Percentiles rank a stretch among this genome's conserved stretches.
Evolutionary conservation across 2,888 invertebrate genomes (phyloP).

Genomic region (Holacanthella duospinosa): DNA sequence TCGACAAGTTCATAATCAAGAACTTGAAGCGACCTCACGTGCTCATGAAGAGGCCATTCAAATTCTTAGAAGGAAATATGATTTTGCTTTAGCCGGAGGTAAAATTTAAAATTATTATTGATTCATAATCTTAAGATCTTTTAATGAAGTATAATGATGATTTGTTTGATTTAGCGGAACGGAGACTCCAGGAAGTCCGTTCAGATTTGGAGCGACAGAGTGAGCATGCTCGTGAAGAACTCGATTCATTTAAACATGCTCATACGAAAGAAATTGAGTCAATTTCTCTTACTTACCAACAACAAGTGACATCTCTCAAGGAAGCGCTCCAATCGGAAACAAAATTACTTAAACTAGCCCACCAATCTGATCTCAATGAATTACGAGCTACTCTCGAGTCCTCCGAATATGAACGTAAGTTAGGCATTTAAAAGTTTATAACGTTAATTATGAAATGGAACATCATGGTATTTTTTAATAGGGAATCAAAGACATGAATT

Average conservation of each 20-base stretch:
- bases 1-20: background rate
- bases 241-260: background rate
- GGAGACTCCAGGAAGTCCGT: background rate
- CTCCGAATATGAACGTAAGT: background rate
- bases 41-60: background rate
- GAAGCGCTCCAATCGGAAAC: background rate
- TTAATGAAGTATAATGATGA: background rate
- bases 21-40: background rate
- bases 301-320: background rate
- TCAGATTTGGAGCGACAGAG: background rate
- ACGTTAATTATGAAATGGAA: no score
- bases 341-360: background rate
- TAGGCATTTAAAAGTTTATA: no score
- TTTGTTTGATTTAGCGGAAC: background rate
- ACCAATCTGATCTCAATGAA: background rate
- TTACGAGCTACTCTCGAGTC: background rate
- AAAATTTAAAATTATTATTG: background rate
- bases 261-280: background rate
- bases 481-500: constrained; percentile 20
- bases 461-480: constrained; percentile 11
- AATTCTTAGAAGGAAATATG: background rate
- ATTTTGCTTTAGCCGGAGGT: background rate
- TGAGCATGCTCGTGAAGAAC: background rate
- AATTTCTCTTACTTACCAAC: background rate
- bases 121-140: no score